Base-by-base conservation (phyloP, 2,113 vertebrate genomes). In the Laticauda colubrina region DNA sequence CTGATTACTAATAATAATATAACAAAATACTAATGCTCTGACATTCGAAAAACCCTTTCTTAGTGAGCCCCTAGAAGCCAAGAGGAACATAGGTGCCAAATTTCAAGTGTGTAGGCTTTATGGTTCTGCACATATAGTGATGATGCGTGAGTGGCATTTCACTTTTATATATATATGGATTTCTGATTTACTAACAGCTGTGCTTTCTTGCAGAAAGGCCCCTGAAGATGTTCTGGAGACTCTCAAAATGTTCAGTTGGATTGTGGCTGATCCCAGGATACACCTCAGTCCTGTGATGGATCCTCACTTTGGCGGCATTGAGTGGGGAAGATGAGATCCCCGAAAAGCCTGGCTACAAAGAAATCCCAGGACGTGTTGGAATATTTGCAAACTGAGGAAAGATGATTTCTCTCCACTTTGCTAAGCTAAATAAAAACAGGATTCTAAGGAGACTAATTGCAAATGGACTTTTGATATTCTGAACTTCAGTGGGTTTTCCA, bases 201-300 rank as follows among this genome's bases (percentile, higher is more conserved):
- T 39, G 14, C 34, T 39, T 39, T 81, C 6, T 39, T 34, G 34
- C 89, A 90, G 89, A 45, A 90, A 69, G 89, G 20, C 3, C 7
- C 18, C 20, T 24, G 2, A 51, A 53, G 5, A 14, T 12, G 0
- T 90, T 24, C 45, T 1, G 55, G 34, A 53, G 29, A 21, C 8
- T 2, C 18, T n/a, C 7, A 24, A 45, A 4, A 15, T 0, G 45
- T 21, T 14, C 29, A 2, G 9, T 5, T 34, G 48, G 26, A 29
- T 21, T 23, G 2, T 5, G 20, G 29, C 48, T 81, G 20, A 10
- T 90, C 29, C 20, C 8, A 54, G 7, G 29, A 39, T 7, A 4
- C 0, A 1, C 87, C 26, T 20, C 29, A 21, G 14, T 7, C 4
- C 6, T 14, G 10, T 2, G n/a, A 2, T 2, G 21, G 14, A 54